These are phyloP conservation scores for Australoheros facetus DNA, from an alignment of 2,797 vertebrate genomes.

Conservation along the genomic window DNA sequence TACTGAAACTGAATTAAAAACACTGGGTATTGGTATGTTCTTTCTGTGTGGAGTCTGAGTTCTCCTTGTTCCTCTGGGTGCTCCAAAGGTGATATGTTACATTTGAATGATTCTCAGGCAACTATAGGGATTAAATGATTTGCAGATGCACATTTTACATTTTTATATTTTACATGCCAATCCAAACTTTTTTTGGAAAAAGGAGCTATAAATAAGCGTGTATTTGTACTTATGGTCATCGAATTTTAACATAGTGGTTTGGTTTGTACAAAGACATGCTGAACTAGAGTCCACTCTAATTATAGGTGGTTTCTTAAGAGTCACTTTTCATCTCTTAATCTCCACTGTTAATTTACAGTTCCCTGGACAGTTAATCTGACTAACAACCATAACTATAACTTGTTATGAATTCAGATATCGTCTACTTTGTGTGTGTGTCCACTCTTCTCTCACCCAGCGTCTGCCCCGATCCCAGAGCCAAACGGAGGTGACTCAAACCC, in stretches of 20 bases:
- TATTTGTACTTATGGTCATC: not conserved
- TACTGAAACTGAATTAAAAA: too few species aligned
- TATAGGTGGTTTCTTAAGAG: not conserved
- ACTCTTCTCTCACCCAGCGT: constrained; percentile 74
- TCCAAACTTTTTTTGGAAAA: too few species aligned
- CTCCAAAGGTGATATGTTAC: not conserved
- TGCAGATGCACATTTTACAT: not conserved
- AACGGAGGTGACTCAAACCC: constrained; percentile 84
- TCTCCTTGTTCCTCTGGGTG: not conserved
- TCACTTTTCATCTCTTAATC: not conserved
- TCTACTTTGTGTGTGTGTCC: not conserved
- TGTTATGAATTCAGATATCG: too few species aligned
- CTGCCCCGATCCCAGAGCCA: constrained; percentile 87
- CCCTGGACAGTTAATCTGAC: not conserved
- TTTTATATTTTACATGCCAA: too few species aligned
- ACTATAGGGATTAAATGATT: not conserved
- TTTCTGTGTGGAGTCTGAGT: not conserved
- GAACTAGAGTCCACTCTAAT: not conserved
- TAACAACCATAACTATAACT: not conserved
- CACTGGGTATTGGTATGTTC: not conserved
- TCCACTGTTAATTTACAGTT: not conserved
- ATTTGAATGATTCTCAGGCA: not conserved
- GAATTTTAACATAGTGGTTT: too few species aligned
- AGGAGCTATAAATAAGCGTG: too few species aligned
- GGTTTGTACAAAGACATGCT: too few species aligned